A percentile compares a stretch with the other conserved stretches of the same genome.
phyloP scores from a whole-genome alignment of 2,113 vertebrate genomes.

The Nothocercus julius region DNA sequence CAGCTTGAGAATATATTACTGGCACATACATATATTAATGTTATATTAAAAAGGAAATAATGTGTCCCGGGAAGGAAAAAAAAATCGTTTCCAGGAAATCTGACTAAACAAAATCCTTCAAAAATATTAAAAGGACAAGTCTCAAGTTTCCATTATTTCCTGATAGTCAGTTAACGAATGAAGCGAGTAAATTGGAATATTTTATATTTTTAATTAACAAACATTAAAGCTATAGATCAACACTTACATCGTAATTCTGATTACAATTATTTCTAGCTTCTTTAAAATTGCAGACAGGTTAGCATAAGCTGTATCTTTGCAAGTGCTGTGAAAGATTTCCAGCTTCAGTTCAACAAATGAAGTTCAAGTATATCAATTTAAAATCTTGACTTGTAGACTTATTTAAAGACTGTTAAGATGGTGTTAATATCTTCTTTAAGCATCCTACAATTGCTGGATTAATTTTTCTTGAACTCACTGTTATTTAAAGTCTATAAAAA shows the following conservation, averaged over 20 bases:
- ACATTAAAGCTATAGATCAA: constrained; percentile 34
- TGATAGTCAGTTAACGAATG: background rate
- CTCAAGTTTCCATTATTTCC: background rate
- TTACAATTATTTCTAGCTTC: background rate
- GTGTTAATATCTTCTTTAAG: background rate
- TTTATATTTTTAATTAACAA: constrained; percentile 30
- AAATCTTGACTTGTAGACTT: background rate
- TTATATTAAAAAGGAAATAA: background rate
- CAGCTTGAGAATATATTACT: background rate
- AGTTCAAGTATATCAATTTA: background rate
- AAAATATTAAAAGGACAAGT: background rate
- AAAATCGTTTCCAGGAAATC: background rate
- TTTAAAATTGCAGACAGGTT: background rate
- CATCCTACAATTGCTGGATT: background rate
- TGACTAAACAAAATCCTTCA: background rate
- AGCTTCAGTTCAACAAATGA: background rate
- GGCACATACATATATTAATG: rapidly evolving
- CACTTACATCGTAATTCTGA: background rate
- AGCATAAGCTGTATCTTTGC: background rate
- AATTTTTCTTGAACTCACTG: background rate
- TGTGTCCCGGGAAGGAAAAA: background rate
- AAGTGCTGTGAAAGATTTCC: background rate
- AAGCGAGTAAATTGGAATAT: constrained; percentile 6
- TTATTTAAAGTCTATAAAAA: background rate
- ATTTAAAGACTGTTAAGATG: background rate